Evolutionary conservation across 2,888 invertebrate genomes (phyloP).

Genomic region (Halictus quadricinctus): DNA sequence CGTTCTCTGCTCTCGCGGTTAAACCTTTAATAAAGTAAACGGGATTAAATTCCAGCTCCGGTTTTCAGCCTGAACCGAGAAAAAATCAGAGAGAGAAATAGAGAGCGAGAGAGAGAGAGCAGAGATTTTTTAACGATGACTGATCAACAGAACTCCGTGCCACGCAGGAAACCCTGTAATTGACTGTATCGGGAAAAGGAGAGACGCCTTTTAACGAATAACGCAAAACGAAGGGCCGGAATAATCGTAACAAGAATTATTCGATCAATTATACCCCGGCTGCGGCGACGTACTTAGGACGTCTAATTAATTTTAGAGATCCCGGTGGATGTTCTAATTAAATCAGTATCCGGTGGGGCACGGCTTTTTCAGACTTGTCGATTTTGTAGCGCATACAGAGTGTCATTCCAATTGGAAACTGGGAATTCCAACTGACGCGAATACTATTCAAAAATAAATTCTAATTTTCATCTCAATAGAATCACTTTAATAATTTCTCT

Average conservation of each 20-base stretch:
- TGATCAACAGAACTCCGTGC: constrained; percentile 17
- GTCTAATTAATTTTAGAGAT: background rate
- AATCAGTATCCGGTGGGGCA: background rate
- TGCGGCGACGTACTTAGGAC: background rate
- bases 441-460: no score
- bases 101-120: background rate
- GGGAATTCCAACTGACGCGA: no score
- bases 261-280: background rate
- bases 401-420: background rate
- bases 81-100: background rate
- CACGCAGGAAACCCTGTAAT: background rate
- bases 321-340: background rate
- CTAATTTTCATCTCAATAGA: background rate
- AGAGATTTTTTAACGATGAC: constrained; percentile 39
- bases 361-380: background rate
- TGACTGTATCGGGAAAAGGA: background rate
- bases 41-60: constrained; percentile 41
- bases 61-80: constrained; percentile 16
- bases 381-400: background rate
- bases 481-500: background rate
- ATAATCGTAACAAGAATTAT: constrained; percentile 1
- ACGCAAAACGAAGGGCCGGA: background rate
- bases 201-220: background rate
- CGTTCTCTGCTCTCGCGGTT: constrained; percentile 28
- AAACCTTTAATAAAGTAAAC: constrained; percentile 47